A percentile compares a stretch with the other conserved stretches of the same genome.
Conservation (phyloP, 2,113 vertebrate genomes). For the Herpetotheres cachinnans region DNA sequence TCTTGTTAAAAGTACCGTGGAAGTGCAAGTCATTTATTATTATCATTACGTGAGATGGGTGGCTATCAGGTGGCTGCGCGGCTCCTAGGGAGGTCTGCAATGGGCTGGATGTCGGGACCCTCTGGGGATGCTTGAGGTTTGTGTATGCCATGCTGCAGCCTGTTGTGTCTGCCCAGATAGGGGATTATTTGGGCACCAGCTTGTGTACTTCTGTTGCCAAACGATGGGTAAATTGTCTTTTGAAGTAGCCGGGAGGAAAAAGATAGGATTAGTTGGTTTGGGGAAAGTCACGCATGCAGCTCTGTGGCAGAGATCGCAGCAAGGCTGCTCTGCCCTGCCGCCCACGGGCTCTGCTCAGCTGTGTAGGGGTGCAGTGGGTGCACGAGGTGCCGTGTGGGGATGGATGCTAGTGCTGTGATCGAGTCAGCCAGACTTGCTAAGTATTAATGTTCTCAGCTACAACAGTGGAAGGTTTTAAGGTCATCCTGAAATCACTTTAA, state of each 20-base stretch:
- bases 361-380: too few relatives aligned
- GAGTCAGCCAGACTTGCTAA: fast-evolving
- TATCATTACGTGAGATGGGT: fast-evolving
- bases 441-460: neutral
- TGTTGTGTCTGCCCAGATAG: fast-evolving
- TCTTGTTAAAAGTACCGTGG: neutral
- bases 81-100: fast-evolving
- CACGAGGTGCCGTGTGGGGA: fast-evolving
- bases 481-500: neutral
- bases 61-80: neutral
- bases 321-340: neutral
- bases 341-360: neutral
- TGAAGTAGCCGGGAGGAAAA: fast-evolving
- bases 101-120: neutral
- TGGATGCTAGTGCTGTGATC: neutral
- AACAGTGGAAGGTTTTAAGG: neutral
- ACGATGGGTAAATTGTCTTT: fast-evolving
- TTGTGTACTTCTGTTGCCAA: neutral
- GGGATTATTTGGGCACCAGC: fast-evolving
- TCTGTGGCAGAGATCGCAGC: fast-evolving
- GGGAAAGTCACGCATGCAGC: fast-evolving
- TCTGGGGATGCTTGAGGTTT: fast-evolving
- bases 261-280: fast-evolving
- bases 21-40: neutral
- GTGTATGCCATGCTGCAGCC: fast-evolving